A percentile compares a stretch with the other conserved stretches of the same genome.
These are phyloP conservation scores for Yponomeuta plumbellus DNA, from an alignment of 2,888 invertebrate genomes.

Conservation along the genomic window DNA sequence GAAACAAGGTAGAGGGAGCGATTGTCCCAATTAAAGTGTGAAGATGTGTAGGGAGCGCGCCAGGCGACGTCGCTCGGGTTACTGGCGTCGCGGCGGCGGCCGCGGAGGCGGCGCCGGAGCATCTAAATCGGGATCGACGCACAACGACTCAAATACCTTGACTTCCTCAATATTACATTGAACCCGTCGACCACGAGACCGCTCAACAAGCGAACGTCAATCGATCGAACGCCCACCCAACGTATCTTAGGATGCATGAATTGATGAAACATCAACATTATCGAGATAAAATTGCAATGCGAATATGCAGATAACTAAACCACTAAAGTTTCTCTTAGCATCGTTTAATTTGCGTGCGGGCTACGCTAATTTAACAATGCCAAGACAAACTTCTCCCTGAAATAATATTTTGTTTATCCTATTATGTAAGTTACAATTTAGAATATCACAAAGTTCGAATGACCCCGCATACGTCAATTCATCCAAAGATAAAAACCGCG, in stretches of 20 bases:
- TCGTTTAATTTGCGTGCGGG: too few relatives aligned
- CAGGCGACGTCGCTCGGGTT: slow-evolving; percentile 68
- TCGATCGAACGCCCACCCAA: slow-evolving; percentile 56
- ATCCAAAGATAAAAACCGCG: slow-evolving; percentile 36
- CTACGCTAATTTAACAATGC: not conserved
- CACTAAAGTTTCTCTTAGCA: too few relatives aligned
- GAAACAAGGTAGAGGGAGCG: slow-evolving; percentile 30
- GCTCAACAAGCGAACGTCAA: slow-evolving; percentile 70
- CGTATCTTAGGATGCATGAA: slow-evolving; percentile 27
- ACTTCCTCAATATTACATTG: slow-evolving; percentile 77
- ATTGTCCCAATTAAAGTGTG: slow-evolving; percentile 38
- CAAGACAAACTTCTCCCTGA: not conserved
- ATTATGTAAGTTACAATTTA: not conserved
- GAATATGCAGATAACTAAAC: not conserved
- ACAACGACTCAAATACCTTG: slow-evolving; percentile 76
- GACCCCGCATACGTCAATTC: slow-evolving; percentile 19
- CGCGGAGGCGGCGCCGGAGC: slow-evolving; percentile 68
- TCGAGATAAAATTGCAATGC: not conserved
- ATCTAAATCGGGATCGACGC: slow-evolving; percentile 76
- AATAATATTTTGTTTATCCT: not conserved
- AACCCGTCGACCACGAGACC: slow-evolving; percentile 67
- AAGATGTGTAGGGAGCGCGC: slow-evolving; percentile 51
- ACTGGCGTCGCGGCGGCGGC: slow-evolving; percentile 65
- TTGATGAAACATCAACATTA: not conserved
- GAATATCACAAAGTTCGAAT: slow-evolving; percentile 4